A percentile compares a stretch with the other conserved stretches of the same genome.
These are phyloP conservation scores for Triplophysa yarkandensis DNA, from an alignment of 2,797 vertebrate species.

Conservation along the genomic window DNA sequence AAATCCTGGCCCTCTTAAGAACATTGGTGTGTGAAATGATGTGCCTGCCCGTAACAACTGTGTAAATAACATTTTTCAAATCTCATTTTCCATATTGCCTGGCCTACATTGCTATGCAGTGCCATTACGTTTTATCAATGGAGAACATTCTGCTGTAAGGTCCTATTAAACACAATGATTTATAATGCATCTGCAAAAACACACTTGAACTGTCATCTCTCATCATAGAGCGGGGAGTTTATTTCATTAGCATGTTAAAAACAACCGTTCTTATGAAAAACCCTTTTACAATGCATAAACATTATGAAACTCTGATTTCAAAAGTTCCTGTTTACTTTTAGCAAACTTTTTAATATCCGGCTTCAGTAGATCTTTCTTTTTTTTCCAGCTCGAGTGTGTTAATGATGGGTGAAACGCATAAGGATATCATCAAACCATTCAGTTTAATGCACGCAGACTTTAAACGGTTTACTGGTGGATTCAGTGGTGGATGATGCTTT, in stretches of 20 bases:
- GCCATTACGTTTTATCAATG: slow-evolving; percentile 15
- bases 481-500: neutral
- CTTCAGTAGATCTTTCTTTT: neutral
- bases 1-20: neutral
- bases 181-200: neutral
- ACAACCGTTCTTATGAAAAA: neutral
- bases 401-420: too few species aligned
- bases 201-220: slow-evolving; percentile 9
- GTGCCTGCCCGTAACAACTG: neutral
- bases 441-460: too few species aligned
- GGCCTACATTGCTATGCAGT: slow-evolving; percentile 18
- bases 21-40: slow-evolving; percentile 5
- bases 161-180: slow-evolving; percentile 14
- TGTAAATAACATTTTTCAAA: slow-evolving; percentile 19
- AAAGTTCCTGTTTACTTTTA: too few species aligned
- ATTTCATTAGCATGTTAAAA: slow-evolving; percentile 2
- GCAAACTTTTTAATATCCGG: neutral
- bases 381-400: neutral
- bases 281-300: neutral
- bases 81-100: slow-evolving; percentile 6
- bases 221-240: neutral
- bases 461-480: neutral
- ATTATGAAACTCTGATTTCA: too few species aligned
- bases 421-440: too few species aligned
- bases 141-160: slow-evolving; percentile 2